Evolutionary conservation across 2,888 invertebrate species (phyloP).

Genomic region (Andrena praecox): DNA sequence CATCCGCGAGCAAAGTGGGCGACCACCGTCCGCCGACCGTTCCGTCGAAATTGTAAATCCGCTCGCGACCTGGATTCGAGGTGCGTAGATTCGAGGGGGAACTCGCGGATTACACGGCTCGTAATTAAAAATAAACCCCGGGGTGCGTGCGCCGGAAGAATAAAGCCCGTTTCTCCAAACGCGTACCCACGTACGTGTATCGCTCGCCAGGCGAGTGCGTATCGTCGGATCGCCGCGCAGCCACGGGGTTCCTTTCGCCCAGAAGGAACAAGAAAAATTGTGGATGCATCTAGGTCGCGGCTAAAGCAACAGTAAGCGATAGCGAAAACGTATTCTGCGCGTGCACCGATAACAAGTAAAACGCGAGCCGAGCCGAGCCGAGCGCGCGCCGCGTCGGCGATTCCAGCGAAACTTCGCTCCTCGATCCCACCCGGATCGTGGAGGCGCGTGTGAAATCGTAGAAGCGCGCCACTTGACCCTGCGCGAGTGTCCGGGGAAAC

Average conservation of each 20-base stretch:
- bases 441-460: not conserved
- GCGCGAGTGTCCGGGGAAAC: not conserved
- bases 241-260: conserved; percentile 55
- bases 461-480: not conserved
- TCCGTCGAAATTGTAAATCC: not conserved
- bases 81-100: conserved; percentile 54
- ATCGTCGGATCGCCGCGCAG: conserved; percentile 71
- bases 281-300: conserved; percentile 80
- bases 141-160: conserved; percentile 54
- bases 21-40: not conserved
- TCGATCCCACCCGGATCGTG: no score
- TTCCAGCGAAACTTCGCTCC: not conserved
- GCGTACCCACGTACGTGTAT: not conserved
- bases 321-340: conserved; percentile 75
- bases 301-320: conserved; percentile 78
- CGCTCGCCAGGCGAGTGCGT: conserved; percentile 49
- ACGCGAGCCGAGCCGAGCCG: conserved; percentile 29
- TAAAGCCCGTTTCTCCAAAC: conserved; percentile 35
- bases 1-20: not conserved
- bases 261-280: conserved; percentile 74
- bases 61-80: conserved; percentile 32
- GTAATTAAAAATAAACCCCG: conserved; percentile 61
- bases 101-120: not conserved
- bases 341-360: conserved; percentile 77
- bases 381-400: conserved; percentile 11